phyloP scores from a whole-genome alignment of 1,140 invertebrate genomes.

The Hylaeus volcanicus region DNA sequence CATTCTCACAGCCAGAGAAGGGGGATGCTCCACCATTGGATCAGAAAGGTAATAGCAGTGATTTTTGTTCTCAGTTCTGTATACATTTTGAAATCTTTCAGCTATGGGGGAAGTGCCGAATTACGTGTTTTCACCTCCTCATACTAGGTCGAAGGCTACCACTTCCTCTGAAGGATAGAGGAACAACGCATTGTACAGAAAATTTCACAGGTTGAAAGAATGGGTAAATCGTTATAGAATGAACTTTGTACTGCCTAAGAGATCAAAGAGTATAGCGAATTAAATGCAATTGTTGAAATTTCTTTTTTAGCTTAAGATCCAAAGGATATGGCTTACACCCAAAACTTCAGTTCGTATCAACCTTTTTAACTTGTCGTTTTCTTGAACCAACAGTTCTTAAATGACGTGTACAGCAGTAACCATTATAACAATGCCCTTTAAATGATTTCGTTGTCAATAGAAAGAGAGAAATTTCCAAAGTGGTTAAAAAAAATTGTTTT shows the following conservation, averaged over 20 bases:
- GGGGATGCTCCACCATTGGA: slow-evolving; percentile 35
- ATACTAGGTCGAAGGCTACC: slow-evolving; percentile 58
- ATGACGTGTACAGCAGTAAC: too few species aligned
- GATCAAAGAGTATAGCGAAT: slow-evolving; percentile 44
- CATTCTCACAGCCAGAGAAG: slow-evolving; percentile 66
- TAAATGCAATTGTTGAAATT: slow-evolving; percentile 30
- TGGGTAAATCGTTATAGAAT: slow-evolving; percentile 31
- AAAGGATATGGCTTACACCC: not conserved
- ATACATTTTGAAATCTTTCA: slow-evolving; percentile 44
- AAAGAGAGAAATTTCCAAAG: not conserved
- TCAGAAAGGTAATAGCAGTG: slow-evolving; percentile 43
- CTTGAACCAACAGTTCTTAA: not conserved
- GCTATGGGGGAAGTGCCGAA: slow-evolving; percentile 61
- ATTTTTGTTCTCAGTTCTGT: not conserved
- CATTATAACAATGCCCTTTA: not conserved
- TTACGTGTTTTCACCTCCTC: slow-evolving; percentile 71
- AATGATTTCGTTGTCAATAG: not conserved
- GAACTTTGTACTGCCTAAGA: slow-evolving; percentile 56
- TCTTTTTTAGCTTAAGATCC: not conserved
- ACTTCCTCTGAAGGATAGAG: slow-evolving; percentile 31
- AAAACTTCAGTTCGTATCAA: too few species aligned
- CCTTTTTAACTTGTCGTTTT: not conserved
- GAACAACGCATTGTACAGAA: not conserved
- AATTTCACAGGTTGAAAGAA: not conserved
- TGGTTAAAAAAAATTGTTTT: not conserved